Evolutionary conservation across 2,888 invertebrate genomes (phyloP).

Genomic region (Erannis defoliaria): DNA sequence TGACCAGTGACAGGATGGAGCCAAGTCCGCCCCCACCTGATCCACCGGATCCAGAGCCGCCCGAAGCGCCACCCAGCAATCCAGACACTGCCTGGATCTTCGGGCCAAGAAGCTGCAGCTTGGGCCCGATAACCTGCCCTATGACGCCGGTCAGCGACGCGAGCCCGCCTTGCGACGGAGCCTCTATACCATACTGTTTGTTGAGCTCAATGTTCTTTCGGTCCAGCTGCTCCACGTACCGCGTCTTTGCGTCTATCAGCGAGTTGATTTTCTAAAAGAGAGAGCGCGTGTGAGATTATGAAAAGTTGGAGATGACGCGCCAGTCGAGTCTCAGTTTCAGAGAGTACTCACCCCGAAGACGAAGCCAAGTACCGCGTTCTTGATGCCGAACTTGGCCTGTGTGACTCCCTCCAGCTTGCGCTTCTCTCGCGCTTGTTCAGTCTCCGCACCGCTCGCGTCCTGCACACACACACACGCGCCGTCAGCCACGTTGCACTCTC

Average conservation of each 20-base stretch:
- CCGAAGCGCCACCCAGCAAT: slow-evolving; percentile 84
- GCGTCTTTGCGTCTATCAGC: slow-evolving; percentile 92
- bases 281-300: slow-evolving; percentile 39
- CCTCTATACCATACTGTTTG: slow-evolving; percentile 90
- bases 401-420: slow-evolving; percentile 90
- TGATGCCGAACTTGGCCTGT: slow-evolving; percentile 89
- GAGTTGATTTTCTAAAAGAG: slow-evolving; percentile 92
- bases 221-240: slow-evolving; percentile 90
- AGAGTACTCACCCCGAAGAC: slow-evolving; percentile 92
- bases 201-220: slow-evolving; percentile 91
- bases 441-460: slow-evolving; percentile 77
- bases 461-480: slow-evolving; percentile 72
- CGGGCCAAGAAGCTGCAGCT: slow-evolving; percentile 89
- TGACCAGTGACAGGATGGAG: slow-evolving; percentile 79
- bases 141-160: slow-evolving; percentile 88
- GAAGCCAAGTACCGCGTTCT: slow-evolving; percentile 93
- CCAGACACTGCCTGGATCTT: slow-evolving; percentile 87
- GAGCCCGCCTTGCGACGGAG: slow-evolving; percentile 88
- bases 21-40: slow-evolving; percentile 73
- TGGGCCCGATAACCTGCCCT: slow-evolving; percentile 90
- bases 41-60: slow-evolving; percentile 81
- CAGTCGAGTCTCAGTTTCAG: neutral
- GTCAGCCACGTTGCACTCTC: slow-evolving; percentile 45
- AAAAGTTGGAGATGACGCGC: neutral
- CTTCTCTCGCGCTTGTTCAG: slow-evolving; percentile 88